Percentiles rank a stretch among this genome's conserved stretches.
phyloP scores from a whole-genome alignment of 2,888 invertebrate species.

The Altica lythri region DNA sequence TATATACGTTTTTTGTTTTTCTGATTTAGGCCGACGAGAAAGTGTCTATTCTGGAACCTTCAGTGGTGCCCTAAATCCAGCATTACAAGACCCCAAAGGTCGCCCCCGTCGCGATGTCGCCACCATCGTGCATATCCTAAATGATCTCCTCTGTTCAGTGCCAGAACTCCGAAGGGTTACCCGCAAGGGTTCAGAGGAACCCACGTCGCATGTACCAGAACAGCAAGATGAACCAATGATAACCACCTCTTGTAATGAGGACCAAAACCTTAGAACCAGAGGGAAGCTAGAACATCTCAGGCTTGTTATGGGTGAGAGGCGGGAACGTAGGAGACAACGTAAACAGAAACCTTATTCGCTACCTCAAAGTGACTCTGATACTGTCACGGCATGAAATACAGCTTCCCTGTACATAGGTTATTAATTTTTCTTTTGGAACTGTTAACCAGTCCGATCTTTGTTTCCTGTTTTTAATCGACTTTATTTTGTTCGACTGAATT shows the following conservation, averaged over 20 bases:
- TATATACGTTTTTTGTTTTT: background rate
- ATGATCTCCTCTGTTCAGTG: constrained; percentile 89
- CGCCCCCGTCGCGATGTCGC: constrained; percentile 92
- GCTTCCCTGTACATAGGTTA: constrained; percentile 40
- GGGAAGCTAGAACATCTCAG: constrained; percentile 85
- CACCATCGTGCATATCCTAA: constrained; percentile 93
- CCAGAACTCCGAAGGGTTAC: constrained; percentile 58
- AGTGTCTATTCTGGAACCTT: constrained; percentile 97
- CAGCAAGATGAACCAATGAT: constrained; percentile 45
- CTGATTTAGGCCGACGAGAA: constrained; percentile 81
- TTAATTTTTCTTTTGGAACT: constrained; percentile 17
- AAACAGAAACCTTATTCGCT: constrained; percentile 73
- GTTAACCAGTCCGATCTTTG: constrained; percentile 8
- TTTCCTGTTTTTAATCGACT: constrained; percentile 12
- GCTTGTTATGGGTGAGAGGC: constrained; percentile 87
- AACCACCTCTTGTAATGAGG: constrained; percentile 47
- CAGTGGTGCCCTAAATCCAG: constrained; percentile 92
- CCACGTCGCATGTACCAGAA: constrained; percentile 53
- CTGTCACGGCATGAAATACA: constrained; percentile 52
- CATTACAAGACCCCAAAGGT: constrained; percentile 88
- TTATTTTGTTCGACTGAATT: constrained; percentile 23
- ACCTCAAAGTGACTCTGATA: constrained; percentile 57
- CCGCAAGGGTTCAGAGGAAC: constrained; percentile 44
- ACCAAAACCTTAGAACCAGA: constrained; percentile 60
- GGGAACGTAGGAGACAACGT: constrained; percentile 80